Evolutionary conservation across 2,113 vertebrate genomes (phyloP), one percentile per base, ranked within the genome.

Genomic region (Columba janthina): DNA sequence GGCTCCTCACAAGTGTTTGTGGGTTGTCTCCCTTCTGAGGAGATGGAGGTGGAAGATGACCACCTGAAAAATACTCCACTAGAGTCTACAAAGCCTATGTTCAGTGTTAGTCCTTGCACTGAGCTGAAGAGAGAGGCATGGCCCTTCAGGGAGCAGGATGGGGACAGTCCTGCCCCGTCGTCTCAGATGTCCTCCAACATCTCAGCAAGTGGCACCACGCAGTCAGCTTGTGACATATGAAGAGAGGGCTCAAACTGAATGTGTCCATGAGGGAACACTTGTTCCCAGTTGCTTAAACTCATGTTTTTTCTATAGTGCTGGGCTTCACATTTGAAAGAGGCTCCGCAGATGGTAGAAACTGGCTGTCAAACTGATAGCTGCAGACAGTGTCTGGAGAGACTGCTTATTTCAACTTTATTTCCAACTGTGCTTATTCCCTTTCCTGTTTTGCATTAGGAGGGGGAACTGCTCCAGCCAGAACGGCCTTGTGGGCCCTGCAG

Each of bases 1-100:
- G 64, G 78, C 44, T 85, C 92, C 40, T 90, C 62, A 51, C 83
- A 96, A 76, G 34, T 48, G 48, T 81, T 93, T 19, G 65, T 66
- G 44, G 94, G 94, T 65, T 94, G 94, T 69, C 70, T 93, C 72
- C 91, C 94, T 79, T 98, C 97, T 70, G 98, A 98, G 95, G 98
- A 98, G 83, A 98, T 98, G 98, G 98, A 99, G 70, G 97, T 98
- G 51, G 98, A 98, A 97, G 98, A 98, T 56, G 94, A 96, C 71
- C 95, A 96, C 48, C 91, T 95, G 88, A 96, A 94, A 85, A 96
- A 94, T 62, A 77, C 85, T 54, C 66, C 48, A 2, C 87, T 88
- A 60, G 97, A 97, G 86, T 92, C 94, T 78, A 46, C 96, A 38
- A 97, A 97, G 94, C 78, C 96, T 91, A 95, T 96, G 32, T 96